Base-by-base conservation (phyloP, 2,888 invertebrate genomes). In the Phlogophora meticulosa region DNA sequence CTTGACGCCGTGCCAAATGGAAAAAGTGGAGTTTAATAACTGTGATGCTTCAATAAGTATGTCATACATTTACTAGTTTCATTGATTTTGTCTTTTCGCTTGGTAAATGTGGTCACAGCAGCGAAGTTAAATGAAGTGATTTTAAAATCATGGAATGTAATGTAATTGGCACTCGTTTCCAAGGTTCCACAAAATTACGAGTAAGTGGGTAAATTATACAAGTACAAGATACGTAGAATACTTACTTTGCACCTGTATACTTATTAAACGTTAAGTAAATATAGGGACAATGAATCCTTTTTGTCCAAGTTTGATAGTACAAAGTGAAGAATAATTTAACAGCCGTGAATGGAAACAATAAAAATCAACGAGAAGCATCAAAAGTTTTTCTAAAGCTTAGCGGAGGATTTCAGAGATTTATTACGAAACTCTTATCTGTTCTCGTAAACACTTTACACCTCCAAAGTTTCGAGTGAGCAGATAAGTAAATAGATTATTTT, bases 1-100 rank as follows among this genome's bases (percentile, higher is more conserved):
- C 88, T 89, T 87, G 87, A 88, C 87, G 87, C 89, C 90, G 92
- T 92, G 93, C 91, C 91, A 89, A 88, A 88, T 89, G 81, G 84
- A 88, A 89, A 90, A 90, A 91, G 87, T 89, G 85, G 84, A 88
- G 82, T 92, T 93, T 91, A 85, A 88, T 90, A 88, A 87, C 85
- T 80, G 64, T 53, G 51, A 60, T 72, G 69, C 64, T 64, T 28
- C 53, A 40, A 53, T 63, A 70, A 72, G 49, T 78, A 59, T 72
- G 61, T 66, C 48, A 66, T 60, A 64, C 60, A 80, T 83, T 80
- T 65, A 65, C 24, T 52, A 34, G 34, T 62, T 75, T 57, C 61
- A 85, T 82, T 78, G 71, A 80, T 81, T 65, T 74, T 57, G 55
- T 52, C 28, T 61, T 32, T 38, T 73, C 7, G 46, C 24, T 48